Conservation (phyloP, 2,797 vertebrate species). For the Tapirus indicus region DNA sequence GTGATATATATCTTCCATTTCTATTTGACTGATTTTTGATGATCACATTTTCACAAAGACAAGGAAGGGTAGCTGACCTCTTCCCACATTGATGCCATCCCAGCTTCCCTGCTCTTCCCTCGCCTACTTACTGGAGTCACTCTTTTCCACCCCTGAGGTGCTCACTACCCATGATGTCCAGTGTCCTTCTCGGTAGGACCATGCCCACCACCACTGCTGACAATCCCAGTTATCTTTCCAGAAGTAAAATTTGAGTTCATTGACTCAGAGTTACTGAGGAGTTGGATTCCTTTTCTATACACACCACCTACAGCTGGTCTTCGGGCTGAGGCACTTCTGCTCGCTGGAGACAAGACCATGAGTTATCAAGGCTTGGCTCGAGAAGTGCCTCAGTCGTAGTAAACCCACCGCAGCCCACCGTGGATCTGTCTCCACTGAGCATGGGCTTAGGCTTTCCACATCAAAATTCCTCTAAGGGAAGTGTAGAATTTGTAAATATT, state of each 20-base stretch:
- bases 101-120: neutral
- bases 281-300: neutral
- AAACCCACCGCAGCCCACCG: neutral
- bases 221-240: neutral
- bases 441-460: neutral
- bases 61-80: neutral
- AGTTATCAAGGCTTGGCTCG: neutral
- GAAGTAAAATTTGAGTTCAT: neutral
- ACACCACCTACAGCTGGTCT: neutral
- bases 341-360: neutral
- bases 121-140: neutral
- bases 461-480: neutral
- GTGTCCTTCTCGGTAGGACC: neutral
- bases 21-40: neutral
- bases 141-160: neutral
- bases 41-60: neutral
- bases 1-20: neutral
- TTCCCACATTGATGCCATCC: neutral
- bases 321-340: neutral
- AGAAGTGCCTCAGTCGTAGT: neutral
- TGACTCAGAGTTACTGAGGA: neutral
- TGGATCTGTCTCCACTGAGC: neutral
- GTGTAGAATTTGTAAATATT: neutral
- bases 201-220: neutral
- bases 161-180: neutral